Evolutionary conservation across 2,888 invertebrate genomes (phyloP).

Genomic region (Ethmia dodecea): DNA sequence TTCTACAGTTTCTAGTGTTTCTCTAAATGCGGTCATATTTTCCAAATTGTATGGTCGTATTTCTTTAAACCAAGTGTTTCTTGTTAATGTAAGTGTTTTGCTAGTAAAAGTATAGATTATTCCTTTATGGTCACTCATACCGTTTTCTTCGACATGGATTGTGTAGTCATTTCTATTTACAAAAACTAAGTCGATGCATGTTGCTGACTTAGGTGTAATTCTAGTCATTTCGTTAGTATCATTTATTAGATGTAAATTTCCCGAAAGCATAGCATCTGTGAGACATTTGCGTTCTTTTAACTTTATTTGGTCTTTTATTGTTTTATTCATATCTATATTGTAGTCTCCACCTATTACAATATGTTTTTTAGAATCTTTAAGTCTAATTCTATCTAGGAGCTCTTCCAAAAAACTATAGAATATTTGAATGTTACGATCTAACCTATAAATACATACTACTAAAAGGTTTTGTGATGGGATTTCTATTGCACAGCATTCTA

Average conservation of each 20-base stretch:
- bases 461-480: slow-evolving; percentile 11
- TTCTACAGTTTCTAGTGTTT: no score
- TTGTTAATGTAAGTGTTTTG: no score
- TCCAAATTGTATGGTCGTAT: no score
- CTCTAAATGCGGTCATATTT: no score
- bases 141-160: neutral
- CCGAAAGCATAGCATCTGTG: neutral
- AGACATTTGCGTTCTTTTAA: neutral
- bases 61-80: no score
- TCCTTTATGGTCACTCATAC: neutral
- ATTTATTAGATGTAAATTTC: neutral
- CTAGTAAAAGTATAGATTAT: neutral
- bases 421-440: slow-evolving; percentile 12
- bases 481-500: slow-evolving; percentile 17
- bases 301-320: neutral
- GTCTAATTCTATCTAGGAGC: slow-evolving; percentile 7
- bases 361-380: slow-evolving; percentile 13
- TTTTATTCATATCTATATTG: no score
- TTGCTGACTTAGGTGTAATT: neutral
- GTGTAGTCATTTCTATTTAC: neutral
- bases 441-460: slow-evolving; percentile 19
- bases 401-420: slow-evolving; percentile 12
- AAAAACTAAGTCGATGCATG: neutral
- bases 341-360: slow-evolving; percentile 18
- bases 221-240: neutral